These are phyloP conservation scores for Pseudonaja textilis DNA, from an alignment of 2,113 vertebrate species.

Conservation along the genomic window DNA sequence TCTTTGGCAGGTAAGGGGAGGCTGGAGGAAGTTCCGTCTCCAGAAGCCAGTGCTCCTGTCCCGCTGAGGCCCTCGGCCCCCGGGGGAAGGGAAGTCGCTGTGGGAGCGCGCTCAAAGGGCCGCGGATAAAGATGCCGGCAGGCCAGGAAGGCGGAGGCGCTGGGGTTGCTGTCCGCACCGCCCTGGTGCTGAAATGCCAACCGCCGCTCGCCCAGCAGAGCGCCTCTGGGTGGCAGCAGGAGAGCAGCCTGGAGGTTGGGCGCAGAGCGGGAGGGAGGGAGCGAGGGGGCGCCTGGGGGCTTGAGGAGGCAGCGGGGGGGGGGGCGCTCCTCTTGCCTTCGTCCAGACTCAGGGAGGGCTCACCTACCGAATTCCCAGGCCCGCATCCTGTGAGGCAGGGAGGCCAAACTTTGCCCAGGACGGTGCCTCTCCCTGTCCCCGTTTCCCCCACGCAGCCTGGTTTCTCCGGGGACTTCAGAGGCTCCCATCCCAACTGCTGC, in stretches of 20 bases:
- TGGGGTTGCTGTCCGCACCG: constrained; percentile 9
- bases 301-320: background rate
- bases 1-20: background rate
- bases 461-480: background rate
- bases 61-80: background rate
- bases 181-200: constrained; percentile 13
- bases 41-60: background rate
- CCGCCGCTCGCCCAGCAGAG: background rate
- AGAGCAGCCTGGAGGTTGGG: background rate
- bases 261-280: background rate
- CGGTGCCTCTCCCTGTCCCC: background rate
- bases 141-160: background rate
- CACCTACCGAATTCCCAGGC: background rate
- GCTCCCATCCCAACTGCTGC: background rate
- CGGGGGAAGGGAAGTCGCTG: background rate
- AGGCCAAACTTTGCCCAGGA: background rate
- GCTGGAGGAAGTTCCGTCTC: background rate
- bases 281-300: background rate
- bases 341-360: background rate
- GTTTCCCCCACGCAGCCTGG: background rate
- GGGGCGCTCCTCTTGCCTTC: background rate
- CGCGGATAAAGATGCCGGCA: background rate
- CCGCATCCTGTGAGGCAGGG: background rate
- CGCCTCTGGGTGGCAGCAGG: background rate
- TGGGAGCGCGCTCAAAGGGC: background rate